phyloP scores from a whole-genome alignment of 2,797 vertebrate genomes.

The Pipistrellus nathusii region DNA sequence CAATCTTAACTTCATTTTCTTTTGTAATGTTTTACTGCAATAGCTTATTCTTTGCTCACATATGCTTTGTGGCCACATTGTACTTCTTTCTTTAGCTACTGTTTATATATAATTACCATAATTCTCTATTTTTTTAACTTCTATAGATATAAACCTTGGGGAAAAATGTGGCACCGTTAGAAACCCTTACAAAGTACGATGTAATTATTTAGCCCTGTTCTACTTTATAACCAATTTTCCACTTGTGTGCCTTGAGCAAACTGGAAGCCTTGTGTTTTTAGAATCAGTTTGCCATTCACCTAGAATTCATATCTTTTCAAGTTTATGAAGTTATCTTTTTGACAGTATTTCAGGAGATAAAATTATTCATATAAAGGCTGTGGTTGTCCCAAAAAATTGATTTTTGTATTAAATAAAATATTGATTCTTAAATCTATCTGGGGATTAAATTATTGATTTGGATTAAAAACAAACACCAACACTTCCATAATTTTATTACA shows the following conservation, averaged over 20 bases:
- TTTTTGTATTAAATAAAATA: conserved; percentile 56
- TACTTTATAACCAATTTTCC: neutral
- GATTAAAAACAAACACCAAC: conserved; percentile 77
- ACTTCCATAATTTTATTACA: conserved; percentile 71
- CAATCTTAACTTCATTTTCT: conserved; percentile 41
- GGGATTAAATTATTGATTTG: conserved; percentile 79
- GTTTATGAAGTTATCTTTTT: conserved; percentile 81
- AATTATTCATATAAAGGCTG: conserved; percentile 72
- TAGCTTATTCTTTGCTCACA: neutral
- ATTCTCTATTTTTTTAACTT: conserved; percentile 25
- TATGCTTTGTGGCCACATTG: neutral
- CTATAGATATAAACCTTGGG: neutral
- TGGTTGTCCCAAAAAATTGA: conserved; percentile 76
- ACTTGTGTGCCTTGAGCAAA: conserved; percentile 75
- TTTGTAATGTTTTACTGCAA: neutral
- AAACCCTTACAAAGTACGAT: neutral
- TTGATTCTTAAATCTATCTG: conserved; percentile 41
- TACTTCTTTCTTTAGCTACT: conserved; percentile 9
- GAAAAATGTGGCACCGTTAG: conserved; percentile 5
- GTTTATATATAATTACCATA: conserved; percentile 1
- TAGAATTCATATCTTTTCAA: conserved; percentile 81
- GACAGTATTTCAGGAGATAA: conserved; percentile 79
- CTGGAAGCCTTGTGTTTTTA: conserved; percentile 74
- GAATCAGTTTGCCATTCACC: conserved; percentile 81
- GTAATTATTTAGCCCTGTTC: neutral